phyloP scores from a whole-genome alignment of 2,888 invertebrate genomes.

The Agriopis leucophaearia region DNA sequence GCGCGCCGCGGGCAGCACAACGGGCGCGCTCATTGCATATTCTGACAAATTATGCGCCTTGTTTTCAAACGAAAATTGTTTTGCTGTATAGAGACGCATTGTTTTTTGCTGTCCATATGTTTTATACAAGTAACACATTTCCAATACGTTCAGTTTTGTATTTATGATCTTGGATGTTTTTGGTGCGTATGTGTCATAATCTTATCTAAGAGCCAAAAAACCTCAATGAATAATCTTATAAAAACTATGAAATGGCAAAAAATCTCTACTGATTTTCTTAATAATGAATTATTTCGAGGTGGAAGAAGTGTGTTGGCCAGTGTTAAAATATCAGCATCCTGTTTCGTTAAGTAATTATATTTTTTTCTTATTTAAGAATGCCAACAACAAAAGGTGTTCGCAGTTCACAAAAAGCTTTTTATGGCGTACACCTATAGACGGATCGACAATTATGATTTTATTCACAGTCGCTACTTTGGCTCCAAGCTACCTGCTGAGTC shows the following conservation, averaged over 20 bases:
- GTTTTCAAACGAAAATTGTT: slow-evolving; percentile 64
- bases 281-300: not conserved
- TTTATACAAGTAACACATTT: slow-evolving; percentile 48
- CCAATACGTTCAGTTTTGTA: slow-evolving; percentile 26
- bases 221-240: not conserved
- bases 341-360: slow-evolving; percentile 49
- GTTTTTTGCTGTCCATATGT: slow-evolving; percentile 51
- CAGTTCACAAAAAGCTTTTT: slow-evolving; percentile 61
- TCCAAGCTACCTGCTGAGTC: slow-evolving; percentile 78
- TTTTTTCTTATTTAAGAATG: slow-evolving; percentile 57
- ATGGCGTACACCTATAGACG: slow-evolving; percentile 64
- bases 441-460: slow-evolving; percentile 76
- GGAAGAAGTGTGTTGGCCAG: slow-evolving; percentile 5
- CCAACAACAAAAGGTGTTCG: slow-evolving; percentile 62
- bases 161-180: not conserved
- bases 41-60: slow-evolving; percentile 70
- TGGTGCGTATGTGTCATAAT: not conserved
- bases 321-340: slow-evolving; percentile 23
- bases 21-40: slow-evolving; percentile 64
- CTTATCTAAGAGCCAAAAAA: not conserved
- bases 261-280: not conserved
- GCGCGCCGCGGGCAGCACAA: slow-evolving; percentile 62
- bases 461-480: slow-evolving; percentile 68
- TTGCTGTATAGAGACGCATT: slow-evolving; percentile 57
- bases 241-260: slow-evolving; percentile 5